These are phyloP conservation scores for Microcebus lehilahytsara DNA, from an alignment of 2,113 vertebrate species.

Conservation along the genomic window DNA sequence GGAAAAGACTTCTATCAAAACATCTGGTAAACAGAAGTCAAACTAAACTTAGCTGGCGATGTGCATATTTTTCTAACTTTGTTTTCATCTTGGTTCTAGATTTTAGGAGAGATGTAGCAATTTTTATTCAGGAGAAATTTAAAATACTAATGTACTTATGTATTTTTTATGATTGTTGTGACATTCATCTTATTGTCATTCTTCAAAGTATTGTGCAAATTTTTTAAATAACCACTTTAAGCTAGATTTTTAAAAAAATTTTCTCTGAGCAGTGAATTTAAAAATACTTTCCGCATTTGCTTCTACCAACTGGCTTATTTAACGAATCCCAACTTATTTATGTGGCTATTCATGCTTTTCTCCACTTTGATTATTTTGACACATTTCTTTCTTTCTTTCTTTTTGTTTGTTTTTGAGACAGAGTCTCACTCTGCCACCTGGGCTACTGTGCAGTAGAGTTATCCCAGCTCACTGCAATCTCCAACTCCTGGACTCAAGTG, in stretches of 20 bases:
- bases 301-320: slow-evolving; percentile 19
- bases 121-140: slow-evolving; percentile 52
- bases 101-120: slow-evolving; percentile 29
- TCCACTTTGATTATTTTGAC: slow-evolving; percentile 27
- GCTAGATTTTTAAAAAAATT: slow-evolving; percentile 10
- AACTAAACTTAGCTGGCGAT: slow-evolving; percentile 42
- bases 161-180: slow-evolving; percentile 63
- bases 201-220: slow-evolving; percentile 27
- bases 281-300: slow-evolving; percentile 53
- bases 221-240: slow-evolving; percentile 65
- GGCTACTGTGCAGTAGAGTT: too few species aligned
- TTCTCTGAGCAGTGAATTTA: slow-evolving; percentile 47
- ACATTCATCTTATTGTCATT: slow-evolving; percentile 59
- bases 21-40: slow-evolving; percentile 57
- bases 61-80: not conserved
- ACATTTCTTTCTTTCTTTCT: not conserved
- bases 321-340: not conserved
- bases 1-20: slow-evolving; percentile 48
- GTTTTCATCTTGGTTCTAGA: slow-evolving; percentile 42
- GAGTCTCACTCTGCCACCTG: too few species aligned
- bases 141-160: slow-evolving; percentile 44
- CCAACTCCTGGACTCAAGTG: too few species aligned
- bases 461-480: too few species aligned
- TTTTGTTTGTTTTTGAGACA: not conserved
- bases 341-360: not conserved